Evolutionary conservation across 2,888 invertebrate species (phyloP).

Genomic region (Trisateles emortualis): DNA sequence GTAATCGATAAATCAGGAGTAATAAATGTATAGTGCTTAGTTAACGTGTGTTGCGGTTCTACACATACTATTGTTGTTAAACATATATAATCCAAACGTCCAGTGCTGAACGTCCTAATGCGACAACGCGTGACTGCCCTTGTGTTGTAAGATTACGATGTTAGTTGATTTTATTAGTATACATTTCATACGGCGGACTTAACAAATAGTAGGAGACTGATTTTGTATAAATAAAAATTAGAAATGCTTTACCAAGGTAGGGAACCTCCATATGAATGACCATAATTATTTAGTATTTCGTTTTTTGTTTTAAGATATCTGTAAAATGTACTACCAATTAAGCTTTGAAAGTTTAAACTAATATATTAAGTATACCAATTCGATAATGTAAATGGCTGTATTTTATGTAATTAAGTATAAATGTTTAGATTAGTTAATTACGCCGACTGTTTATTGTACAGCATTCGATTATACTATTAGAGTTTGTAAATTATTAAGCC

Average conservation of each 20-base stretch:
- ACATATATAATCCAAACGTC: slow-evolving; percentile 71
- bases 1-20: slow-evolving; percentile 46
- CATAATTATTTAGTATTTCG: slow-evolving; percentile 56
- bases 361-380: slow-evolving; percentile 76
- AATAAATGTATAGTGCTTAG: slow-evolving; percentile 54
- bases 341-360: slow-evolving; percentile 59
- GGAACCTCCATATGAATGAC: slow-evolving; percentile 64
- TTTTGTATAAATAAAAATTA: slow-evolving; percentile 81
- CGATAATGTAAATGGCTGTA: slow-evolving; percentile 76
- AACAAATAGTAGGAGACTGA: slow-evolving; percentile 86
- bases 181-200: slow-evolving; percentile 67
- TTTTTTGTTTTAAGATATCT: slow-evolving; percentile 52
- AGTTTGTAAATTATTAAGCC: slow-evolving; percentile 82
- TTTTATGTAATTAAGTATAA: slow-evolving; percentile 74
- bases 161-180: slow-evolving; percentile 60
- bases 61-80: slow-evolving; percentile 55
- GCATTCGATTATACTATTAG: slow-evolving; percentile 76
- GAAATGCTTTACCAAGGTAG: slow-evolving; percentile 79
- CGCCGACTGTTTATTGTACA: slow-evolving; percentile 80
- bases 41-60: slow-evolving; percentile 47
- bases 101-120: slow-evolving; percentile 72
- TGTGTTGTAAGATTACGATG: slow-evolving; percentile 55
- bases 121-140: slow-evolving; percentile 66
- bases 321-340: slow-evolving; percentile 60
- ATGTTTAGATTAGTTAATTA: slow-evolving; percentile 63